A percentile compares a stretch with the other conserved stretches of the same genome.
phyloP scores from a whole-genome alignment of 2,888 invertebrate species.

The Aporophyla lueneburgensis region DNA sequence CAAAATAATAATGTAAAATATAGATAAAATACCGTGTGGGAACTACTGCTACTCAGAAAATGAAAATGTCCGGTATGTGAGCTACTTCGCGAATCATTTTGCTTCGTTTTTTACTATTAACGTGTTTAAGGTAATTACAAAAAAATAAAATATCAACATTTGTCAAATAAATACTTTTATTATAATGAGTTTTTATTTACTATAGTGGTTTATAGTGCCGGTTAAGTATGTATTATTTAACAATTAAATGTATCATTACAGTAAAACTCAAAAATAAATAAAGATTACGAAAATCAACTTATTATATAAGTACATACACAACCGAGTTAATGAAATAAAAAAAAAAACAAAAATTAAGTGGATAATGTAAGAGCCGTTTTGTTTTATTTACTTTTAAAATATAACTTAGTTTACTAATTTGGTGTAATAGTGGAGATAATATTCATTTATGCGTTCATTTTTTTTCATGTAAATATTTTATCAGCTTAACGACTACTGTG shows the following conservation, averaged over 20 bases:
- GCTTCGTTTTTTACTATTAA: slow-evolving; percentile 52
- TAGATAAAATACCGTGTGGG: slow-evolving; percentile 82
- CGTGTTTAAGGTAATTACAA: slow-evolving; percentile 72
- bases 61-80: slow-evolving; percentile 88
- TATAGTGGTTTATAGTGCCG: slow-evolving; percentile 86
- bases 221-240: slow-evolving; percentile 89
- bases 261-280: slow-evolving; percentile 84
- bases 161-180: slow-evolving; percentile 89
- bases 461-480: slow-evolving; percentile 72
- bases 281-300: slow-evolving; percentile 81
- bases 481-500: slow-evolving; percentile 81
- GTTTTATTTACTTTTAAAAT: slow-evolving; percentile 72
- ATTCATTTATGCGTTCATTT: slow-evolving; percentile 77
- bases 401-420: slow-evolving; percentile 79
- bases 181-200: slow-evolving; percentile 86
- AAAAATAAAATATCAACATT: slow-evolving; percentile 85
- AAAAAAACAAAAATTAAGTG: slow-evolving; percentile 77
- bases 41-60: slow-evolving; percentile 83
- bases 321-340: slow-evolving; percentile 84
- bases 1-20: slow-evolving; percentile 75
- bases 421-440: slow-evolving; percentile 86
- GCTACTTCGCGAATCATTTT: slow-evolving; percentile 78
- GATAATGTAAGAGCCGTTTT: slow-evolving; percentile 78
- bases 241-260: slow-evolving; percentile 88
- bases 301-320: slow-evolving; percentile 91